Conservation (phyloP, 1,140 invertebrate genomes). For the Dendrolimus kikuchii region DNA sequence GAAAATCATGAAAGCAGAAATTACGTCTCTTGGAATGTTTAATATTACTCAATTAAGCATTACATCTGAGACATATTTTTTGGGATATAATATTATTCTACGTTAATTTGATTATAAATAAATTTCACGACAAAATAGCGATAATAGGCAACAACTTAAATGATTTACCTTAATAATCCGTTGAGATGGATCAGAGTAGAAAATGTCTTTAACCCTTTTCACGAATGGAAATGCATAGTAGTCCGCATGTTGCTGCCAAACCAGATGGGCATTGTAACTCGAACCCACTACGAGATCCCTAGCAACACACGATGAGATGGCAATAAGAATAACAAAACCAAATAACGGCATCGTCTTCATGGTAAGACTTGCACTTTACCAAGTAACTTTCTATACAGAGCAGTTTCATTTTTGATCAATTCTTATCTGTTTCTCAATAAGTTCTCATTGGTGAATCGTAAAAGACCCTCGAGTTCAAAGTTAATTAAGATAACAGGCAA, state of each 20-base stretch:
- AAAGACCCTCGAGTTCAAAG: too few relatives aligned
- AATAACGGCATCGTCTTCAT: slow-evolving; percentile 36
- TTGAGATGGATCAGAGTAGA: slow-evolving; percentile 39
- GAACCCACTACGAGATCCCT: slow-evolving; percentile 41
- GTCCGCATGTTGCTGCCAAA: slow-evolving; percentile 43
- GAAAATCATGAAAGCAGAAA: too few relatives aligned
- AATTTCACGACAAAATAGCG: slow-evolving; percentile 5
- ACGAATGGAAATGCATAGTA: slow-evolving; percentile 46
- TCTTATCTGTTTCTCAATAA: too few relatives aligned
- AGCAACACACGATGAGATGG: slow-evolving; percentile 29
- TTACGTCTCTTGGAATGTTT: too few relatives aligned
- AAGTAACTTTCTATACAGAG: not conserved
- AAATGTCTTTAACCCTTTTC: slow-evolving; percentile 52
- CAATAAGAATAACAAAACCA: slow-evolving; percentile 25
- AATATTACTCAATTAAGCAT: too few relatives aligned
- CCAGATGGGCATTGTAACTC: slow-evolving; percentile 33
- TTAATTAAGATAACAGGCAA: too few relatives aligned
- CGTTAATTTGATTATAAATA: not conserved
- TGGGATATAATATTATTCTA: not conserved
- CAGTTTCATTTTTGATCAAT: too few relatives aligned
- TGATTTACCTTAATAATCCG: slow-evolving; percentile 42
- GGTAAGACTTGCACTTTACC: not conserved
- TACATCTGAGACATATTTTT: not conserved
- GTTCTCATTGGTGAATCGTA: too few relatives aligned
- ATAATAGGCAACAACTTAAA: too few relatives aligned